These are phyloP conservation scores for Echiichthys vipera DNA, from an alignment of 2,797 vertebrate species.

Conservation along the genomic window DNA sequence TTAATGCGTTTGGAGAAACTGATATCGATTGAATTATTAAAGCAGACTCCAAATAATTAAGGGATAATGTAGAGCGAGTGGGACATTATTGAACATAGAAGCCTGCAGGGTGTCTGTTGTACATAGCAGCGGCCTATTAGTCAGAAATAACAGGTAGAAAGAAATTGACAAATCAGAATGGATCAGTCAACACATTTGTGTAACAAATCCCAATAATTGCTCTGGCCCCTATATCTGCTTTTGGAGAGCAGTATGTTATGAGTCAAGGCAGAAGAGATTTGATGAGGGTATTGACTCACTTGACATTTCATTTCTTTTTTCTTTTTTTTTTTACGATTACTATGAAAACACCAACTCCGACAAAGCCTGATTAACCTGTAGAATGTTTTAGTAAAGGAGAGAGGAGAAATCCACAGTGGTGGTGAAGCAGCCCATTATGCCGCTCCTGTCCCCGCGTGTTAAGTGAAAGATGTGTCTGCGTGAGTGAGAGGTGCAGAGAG, in stretches of 20 bases:
- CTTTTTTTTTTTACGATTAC: not conserved
- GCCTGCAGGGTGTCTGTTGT: too few species aligned
- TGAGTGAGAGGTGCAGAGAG: constrained; percentile 46
- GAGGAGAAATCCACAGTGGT: constrained; percentile 9
- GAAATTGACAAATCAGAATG: too few species aligned
- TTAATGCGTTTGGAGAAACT: constrained; percentile 30
- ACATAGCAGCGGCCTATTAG: too few species aligned
- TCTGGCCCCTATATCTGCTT: constrained; percentile 16
- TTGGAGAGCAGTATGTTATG: not conserved
- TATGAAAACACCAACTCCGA: not conserved
- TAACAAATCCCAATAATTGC: constrained; percentile 34
- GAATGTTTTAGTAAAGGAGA: constrained; percentile 1
- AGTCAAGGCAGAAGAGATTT: not conserved
- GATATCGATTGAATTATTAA: constrained; percentile 59
- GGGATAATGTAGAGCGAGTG: too few species aligned
- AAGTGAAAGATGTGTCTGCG: constrained; percentile 66
- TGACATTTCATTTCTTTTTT: not conserved
- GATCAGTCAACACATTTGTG: too few species aligned
- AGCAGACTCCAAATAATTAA: constrained; percentile 33
- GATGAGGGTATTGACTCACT: not conserved
- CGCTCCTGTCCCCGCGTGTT: constrained; percentile 42
- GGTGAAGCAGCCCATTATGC: constrained; percentile 50
- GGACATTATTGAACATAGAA: too few species aligned
- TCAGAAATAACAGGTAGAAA: too few species aligned
- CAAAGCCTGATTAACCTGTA: not conserved